Conservation (phyloP, 2,888 invertebrate genomes). For the Lepeophtheirus nordmannii region DNA sequence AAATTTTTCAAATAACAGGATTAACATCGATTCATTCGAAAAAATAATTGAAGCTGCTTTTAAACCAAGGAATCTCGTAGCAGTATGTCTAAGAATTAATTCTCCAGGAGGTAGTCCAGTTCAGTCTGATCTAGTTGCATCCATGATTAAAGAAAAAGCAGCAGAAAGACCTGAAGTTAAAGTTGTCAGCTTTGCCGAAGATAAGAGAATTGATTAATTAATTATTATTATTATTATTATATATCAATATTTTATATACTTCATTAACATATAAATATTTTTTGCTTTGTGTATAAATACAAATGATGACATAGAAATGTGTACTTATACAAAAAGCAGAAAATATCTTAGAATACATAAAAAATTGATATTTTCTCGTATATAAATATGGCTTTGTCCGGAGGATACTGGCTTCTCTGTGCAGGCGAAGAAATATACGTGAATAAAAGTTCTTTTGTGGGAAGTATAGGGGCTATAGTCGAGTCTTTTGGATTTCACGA, state of each 20-base stretch:
- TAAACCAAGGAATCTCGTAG: background rate
- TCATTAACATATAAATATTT: no score
- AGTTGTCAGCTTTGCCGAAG: conserved; percentile 16
- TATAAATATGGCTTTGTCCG: conserved; percentile 14
- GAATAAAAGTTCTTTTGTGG: conserved; percentile 8
- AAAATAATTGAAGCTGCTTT: conserved; percentile 10
- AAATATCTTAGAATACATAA: no score
- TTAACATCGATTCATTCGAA: background rate
- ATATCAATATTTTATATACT: no score
- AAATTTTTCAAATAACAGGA: background rate
- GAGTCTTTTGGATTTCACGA: conserved; percentile 12
- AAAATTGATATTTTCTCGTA: no score
- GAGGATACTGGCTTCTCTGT: conserved; percentile 22
- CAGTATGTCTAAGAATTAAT: conserved; percentile 8
- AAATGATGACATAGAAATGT: no score
- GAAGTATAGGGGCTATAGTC: conserved; percentile 21
- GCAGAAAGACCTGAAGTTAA: background rate
- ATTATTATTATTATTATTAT: no score
- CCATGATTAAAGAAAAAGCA: background rate
- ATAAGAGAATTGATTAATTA: background rate
- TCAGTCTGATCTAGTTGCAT: conserved; percentile 11
- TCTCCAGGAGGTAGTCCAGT: conserved; percentile 14
- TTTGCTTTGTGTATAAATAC: no score
- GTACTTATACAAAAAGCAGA: no score
- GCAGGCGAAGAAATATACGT: conserved; percentile 10